phyloP scores from a whole-genome alignment of 2,113 vertebrate genomes.

The Genyomyrus donnyi region DNA sequence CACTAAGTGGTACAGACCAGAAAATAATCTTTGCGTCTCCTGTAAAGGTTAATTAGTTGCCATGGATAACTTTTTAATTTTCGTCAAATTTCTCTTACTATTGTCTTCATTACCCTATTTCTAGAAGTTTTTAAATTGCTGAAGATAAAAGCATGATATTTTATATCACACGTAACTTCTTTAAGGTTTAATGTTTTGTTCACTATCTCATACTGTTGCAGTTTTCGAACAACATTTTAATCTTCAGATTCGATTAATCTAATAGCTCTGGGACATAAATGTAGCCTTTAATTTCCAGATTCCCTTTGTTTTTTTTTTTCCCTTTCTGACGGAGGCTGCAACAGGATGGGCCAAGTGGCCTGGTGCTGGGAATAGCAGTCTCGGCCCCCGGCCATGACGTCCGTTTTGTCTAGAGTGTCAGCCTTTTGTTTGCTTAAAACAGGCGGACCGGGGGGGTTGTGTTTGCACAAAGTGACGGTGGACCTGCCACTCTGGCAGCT shows the following conservation, averaged over 20 bases:
- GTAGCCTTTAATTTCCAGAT: not conserved
- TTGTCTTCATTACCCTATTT: not conserved
- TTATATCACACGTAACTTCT: not conserved
- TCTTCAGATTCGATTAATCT: not conserved
- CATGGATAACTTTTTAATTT: not conserved
- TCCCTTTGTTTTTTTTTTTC: not conserved
- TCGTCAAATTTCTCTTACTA: not conserved
- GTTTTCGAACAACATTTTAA: not conserved
- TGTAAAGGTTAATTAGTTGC: not conserved
- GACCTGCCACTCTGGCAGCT: conserved; percentile 26
- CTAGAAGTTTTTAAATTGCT: not conserved
- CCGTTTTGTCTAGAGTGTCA: conserved; percentile 53
- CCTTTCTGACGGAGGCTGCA: not conserved
- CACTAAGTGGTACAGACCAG: not conserved
- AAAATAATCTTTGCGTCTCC: not conserved
- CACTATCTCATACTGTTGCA: not conserved
- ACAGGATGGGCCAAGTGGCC: not conserved
- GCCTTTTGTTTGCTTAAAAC: conserved; percentile 52
- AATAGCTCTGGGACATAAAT: not conserved
- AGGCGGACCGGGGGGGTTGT: conserved; percentile 25
- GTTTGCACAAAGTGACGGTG: conserved; percentile 46
- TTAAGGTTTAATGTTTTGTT: not conserved
- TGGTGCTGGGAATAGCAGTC: not conserved
- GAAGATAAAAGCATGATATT: not conserved
- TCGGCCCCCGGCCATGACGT: not conserved